Percentiles rank a stretch among this genome's conserved stretches.
phyloP scores from a whole-genome alignment of 1,140 invertebrate species.

The Papilio machaon region DNA sequence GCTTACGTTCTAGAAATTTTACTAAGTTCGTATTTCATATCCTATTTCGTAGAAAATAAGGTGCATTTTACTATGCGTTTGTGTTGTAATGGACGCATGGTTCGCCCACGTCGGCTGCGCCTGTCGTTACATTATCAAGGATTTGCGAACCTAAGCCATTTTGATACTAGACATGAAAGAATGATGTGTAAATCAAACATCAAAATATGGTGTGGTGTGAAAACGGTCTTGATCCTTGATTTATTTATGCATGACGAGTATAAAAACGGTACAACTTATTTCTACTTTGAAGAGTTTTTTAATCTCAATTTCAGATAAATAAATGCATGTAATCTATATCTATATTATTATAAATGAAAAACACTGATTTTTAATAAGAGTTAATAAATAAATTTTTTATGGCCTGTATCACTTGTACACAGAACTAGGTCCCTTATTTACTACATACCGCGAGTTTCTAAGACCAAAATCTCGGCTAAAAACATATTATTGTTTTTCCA shows the following conservation, averaged over 20 bases:
- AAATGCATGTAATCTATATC: no score
- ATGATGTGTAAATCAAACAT: not conserved
- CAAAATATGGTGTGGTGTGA: not conserved
- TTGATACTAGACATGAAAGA: not conserved
- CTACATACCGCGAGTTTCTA: no score
- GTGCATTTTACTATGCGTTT: not conserved
- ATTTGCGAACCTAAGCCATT: conserved; percentile 27
- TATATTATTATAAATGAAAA: no score
- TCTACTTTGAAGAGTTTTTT: no score
- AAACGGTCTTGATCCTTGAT: conserved; percentile 2
- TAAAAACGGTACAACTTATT: not conserved
- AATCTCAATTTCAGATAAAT: no score
- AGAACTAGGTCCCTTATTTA: no score
- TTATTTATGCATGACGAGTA: not conserved
- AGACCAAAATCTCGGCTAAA: no score
- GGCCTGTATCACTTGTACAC: no score
- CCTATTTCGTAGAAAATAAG: not conserved
- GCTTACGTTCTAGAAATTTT: conserved; percentile 23
- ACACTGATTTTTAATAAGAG: no score
- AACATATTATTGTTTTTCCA: no score
- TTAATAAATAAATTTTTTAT: no score
- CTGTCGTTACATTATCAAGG: conserved; percentile 31
- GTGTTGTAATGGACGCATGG: conserved; percentile 13
- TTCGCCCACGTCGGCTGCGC: conserved; percentile 29
- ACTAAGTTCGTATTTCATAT: not conserved